phyloP scores from a whole-genome alignment of 2,113 vertebrate species.

The Clarias magur region DNA sequence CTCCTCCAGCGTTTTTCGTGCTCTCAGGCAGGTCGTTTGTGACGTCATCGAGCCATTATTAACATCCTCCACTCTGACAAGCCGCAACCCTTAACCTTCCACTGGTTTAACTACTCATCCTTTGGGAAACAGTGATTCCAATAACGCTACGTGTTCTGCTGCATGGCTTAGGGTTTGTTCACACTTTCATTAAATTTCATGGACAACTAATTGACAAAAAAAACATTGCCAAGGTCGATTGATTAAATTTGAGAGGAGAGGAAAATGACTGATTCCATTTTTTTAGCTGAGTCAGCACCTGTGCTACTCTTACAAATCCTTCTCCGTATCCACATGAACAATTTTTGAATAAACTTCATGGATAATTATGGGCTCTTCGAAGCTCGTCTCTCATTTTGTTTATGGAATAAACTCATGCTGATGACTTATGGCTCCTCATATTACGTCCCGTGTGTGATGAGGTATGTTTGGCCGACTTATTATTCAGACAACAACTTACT shows the following conservation, averaged over 20 bases:
- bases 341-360: slow-evolving; percentile 15
- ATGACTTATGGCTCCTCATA: slow-evolving; percentile 8
- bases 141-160: neutral
- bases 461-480: slow-evolving; percentile 1
- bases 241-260: neutral
- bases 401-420: neutral
- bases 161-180: neutral
- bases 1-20: neutral
- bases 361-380: neutral
- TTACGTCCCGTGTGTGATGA: neutral
- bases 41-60: neutral
- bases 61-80: neutral
- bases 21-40: neutral
- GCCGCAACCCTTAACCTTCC: neutral
- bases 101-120: neutral
- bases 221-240: neutral
- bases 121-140: neutral
- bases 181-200: neutral
- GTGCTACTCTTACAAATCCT: slow-evolving; percentile 7
- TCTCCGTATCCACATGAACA: slow-evolving; percentile 6
- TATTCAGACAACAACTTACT: slow-evolving; percentile 13
- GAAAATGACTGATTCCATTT: neutral
- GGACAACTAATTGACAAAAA: neutral
- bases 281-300: neutral
- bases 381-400: neutral